Percentiles rank a stretch among this genome's conserved stretches.
These are phyloP conservation scores for Cyprinodon brontotheroides DNA, from an alignment of 2,113 vertebrate genomes.

Conservation along the genomic window DNA sequence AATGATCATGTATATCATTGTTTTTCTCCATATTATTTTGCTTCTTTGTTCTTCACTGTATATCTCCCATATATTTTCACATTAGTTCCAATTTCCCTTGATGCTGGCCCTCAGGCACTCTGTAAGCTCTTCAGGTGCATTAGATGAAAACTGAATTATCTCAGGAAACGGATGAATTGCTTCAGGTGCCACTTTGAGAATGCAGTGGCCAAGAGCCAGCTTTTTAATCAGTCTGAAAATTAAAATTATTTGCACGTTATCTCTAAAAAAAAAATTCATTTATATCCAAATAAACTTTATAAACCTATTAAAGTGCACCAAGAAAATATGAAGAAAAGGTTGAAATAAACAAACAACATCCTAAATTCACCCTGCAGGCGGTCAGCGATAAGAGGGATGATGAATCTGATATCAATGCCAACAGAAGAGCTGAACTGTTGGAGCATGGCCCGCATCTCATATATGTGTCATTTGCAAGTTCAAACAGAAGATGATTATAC, in stretches of 20 bases:
- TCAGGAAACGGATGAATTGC: conserved; percentile 28
- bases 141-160: conserved; percentile 56
- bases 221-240: conserved; percentile 27
- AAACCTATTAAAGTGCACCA: not conserved
- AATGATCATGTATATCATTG: conserved; percentile 10
- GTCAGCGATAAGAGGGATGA: conserved; percentile 45
- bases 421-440: conserved; percentile 80
- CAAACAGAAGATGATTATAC: conserved; percentile 86
- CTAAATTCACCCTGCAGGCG: conserved; percentile 11
- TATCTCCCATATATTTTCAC: conserved; percentile 15
- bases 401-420: conserved; percentile 69
- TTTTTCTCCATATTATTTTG: conserved; percentile 12
- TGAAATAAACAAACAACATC: conserved; percentile 20
- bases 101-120: conserved; percentile 18
- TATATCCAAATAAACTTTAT: conserved; percentile 1
- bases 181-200: conserved; percentile 36
- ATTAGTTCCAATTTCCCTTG: conserved; percentile 35
- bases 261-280: conserved; percentile 3
- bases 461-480: conserved; percentile 89
- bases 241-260: conserved; percentile 12
- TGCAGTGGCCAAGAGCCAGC: conserved; percentile 3
- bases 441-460: conserved; percentile 82
- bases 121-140: conserved; percentile 53
- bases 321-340: conserved; percentile 1
- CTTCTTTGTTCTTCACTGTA: conserved; percentile 18